Evolutionary conservation across 2,797 vertebrate species (phyloP).

Genomic region (Peromyscus melanophrys): DNA sequence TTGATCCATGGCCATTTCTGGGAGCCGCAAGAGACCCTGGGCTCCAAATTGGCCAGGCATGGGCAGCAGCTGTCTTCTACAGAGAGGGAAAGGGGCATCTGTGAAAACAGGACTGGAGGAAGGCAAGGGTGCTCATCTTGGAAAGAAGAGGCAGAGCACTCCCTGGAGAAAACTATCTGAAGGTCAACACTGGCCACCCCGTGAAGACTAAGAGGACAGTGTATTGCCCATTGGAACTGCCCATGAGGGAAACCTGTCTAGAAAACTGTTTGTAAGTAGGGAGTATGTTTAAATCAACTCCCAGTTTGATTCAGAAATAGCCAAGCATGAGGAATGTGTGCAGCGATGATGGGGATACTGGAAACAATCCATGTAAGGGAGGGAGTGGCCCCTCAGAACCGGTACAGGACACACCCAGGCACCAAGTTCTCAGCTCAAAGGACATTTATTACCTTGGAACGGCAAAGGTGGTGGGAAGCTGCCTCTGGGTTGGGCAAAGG

Average conservation of each 20-base stretch:
- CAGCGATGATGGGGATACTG: background rate
- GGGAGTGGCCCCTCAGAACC: background rate
- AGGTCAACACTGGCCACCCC: background rate
- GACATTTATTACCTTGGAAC: background rate
- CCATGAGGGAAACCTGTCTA: background rate
- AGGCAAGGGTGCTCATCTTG: background rate
- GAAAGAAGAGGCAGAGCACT: too few species aligned
- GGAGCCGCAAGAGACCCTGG: background rate
- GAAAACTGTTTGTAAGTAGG: background rate
- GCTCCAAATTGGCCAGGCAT: too few species aligned
- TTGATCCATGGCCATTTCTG: fast-evolving
- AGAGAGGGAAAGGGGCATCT: fast-evolving
- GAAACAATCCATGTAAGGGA: background rate
- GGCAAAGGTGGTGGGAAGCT: background rate
- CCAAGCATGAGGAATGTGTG: background rate
- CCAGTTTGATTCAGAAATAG: background rate
- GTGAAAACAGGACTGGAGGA: background rate
- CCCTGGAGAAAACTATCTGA: background rate
- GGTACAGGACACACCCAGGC: background rate
- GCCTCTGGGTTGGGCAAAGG: background rate
- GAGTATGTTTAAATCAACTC: background rate
- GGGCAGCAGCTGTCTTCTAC: background rate
- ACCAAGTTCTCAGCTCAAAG: background rate
- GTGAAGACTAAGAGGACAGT: background rate
- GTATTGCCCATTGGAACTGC: too few species aligned